These are phyloP conservation scores for Hypocryptadius cinnamomeus DNA, from an alignment of 2,113 vertebrate genomes.

Conservation along the genomic window DNA sequence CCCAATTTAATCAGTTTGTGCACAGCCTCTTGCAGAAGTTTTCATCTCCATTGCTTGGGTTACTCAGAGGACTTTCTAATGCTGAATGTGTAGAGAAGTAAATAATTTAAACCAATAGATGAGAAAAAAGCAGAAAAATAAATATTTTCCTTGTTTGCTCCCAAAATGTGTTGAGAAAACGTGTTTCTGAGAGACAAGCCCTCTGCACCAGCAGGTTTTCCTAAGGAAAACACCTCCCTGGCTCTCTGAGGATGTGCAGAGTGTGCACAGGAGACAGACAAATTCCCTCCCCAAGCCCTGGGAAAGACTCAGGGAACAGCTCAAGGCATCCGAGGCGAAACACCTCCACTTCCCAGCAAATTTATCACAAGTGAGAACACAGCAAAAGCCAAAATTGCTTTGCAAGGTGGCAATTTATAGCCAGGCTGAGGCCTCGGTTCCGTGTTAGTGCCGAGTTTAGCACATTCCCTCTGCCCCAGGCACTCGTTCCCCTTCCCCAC, in stretches of 20 bases:
- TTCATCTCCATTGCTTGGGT: not conserved
- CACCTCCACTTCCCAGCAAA: not conserved
- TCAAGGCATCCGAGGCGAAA: not conserved
- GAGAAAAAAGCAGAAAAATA: not conserved
- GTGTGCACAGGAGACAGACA: not conserved
- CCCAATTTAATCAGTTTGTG: not conserved
- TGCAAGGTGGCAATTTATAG: not conserved
- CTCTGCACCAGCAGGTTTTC: not conserved
- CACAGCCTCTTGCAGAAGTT: not conserved
- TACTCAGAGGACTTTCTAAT: not conserved
- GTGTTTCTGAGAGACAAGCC: not conserved
- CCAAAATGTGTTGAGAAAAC: not conserved
- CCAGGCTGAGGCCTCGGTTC: not conserved
- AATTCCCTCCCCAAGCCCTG: not conserved
- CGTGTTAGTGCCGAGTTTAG: not conserved
- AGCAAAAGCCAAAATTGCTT: not conserved
- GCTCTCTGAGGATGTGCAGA: not conserved
- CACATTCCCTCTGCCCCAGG: not conserved
- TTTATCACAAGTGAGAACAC: not conserved
- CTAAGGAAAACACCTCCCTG: not conserved
- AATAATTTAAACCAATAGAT: not conserved
- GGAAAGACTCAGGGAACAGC: not conserved
- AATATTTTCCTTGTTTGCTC: not conserved
- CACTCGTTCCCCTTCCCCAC: not conserved
- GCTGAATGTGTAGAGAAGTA: not conserved